Conservation (phyloP, 2,888 invertebrate genomes). For the Linhomoeus sp. region DNA sequence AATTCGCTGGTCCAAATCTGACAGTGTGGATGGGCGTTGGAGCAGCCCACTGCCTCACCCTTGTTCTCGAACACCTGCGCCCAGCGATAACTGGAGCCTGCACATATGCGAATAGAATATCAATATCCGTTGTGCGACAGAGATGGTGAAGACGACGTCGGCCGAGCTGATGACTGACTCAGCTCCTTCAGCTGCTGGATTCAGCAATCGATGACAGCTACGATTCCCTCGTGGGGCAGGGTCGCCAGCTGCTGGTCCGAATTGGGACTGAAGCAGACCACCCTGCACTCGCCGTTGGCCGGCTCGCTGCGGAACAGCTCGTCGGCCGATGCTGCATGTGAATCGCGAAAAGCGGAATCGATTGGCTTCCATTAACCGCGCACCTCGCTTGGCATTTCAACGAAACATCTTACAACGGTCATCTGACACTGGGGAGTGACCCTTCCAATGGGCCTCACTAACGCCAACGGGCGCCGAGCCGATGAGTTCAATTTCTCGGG, state of each 20-base stretch:
- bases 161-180: no score
- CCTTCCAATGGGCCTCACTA: slow-evolving; percentile 49
- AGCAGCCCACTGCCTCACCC: slow-evolving; percentile 88
- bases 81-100: background rate
- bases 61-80: slow-evolving; percentile 86
- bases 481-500: slow-evolving; percentile 47
- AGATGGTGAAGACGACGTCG: no score
- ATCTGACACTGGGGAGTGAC: slow-evolving; percentile 43
- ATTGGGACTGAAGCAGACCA: slow-evolving; percentile 88
- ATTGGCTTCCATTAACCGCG: no score
- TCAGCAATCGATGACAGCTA: slow-evolving; percentile 65
- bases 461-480: slow-evolving; percentile 63
- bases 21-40: slow-evolving; percentile 93
- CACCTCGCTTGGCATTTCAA: no score
- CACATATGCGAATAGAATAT: no score
- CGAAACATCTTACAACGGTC: no score
- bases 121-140: background rate
- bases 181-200: slow-evolving; percentile 51
- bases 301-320: slow-evolving; percentile 50
- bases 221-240: slow-evolving; percentile 57
- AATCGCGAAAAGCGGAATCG: no score
- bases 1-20: slow-evolving; percentile 91
- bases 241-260: slow-evolving; percentile 67
- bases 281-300: slow-evolving; percentile 67
- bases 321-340: no score